phyloP scores from a whole-genome alignment of 2,888 invertebrate species.

The Lordiphosa fenestrarum region DNA sequence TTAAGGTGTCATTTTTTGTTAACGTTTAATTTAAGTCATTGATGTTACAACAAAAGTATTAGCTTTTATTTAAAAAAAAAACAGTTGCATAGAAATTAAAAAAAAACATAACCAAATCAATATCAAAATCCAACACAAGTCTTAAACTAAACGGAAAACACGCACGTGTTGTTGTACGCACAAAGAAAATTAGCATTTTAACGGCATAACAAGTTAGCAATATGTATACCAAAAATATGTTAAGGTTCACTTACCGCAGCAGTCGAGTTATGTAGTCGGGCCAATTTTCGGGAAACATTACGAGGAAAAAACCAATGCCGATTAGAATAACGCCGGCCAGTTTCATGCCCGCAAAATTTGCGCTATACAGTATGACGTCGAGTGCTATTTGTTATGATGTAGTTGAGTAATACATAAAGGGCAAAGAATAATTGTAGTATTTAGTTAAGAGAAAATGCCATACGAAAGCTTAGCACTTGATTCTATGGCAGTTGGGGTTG shows the following conservation, averaged over 20 bases:
- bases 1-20: background rate
- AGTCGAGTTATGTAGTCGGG: constrained; percentile 95
- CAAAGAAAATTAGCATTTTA: constrained; percentile 62
- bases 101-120: constrained; percentile 11
- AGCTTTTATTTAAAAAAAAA: too few species aligned
- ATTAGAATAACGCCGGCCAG: constrained; percentile 95
- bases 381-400: constrained; percentile 83
- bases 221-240: constrained; percentile 9
- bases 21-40: constrained; percentile 6
- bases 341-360: constrained; percentile 96
- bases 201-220: constrained; percentile 38
- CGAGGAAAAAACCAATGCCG: constrained; percentile 93
- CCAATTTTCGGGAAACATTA: constrained; percentile 98
- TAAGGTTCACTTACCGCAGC: constrained; percentile 85
- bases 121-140: constrained; percentile 17
- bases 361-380: constrained; percentile 91
- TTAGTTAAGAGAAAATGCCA: background rate
- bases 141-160: constrained; percentile 45
- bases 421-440: background rate
- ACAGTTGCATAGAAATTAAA: constrained; percentile 4
- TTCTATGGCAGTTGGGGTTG: too few species aligned
- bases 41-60: background rate
- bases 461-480: too few species aligned
- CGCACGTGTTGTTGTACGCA: constrained; percentile 51
- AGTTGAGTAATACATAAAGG: too few species aligned